Base-by-base conservation (phyloP, 2,797 vertebrate species). In the Notolepis coatsorum region DNA sequence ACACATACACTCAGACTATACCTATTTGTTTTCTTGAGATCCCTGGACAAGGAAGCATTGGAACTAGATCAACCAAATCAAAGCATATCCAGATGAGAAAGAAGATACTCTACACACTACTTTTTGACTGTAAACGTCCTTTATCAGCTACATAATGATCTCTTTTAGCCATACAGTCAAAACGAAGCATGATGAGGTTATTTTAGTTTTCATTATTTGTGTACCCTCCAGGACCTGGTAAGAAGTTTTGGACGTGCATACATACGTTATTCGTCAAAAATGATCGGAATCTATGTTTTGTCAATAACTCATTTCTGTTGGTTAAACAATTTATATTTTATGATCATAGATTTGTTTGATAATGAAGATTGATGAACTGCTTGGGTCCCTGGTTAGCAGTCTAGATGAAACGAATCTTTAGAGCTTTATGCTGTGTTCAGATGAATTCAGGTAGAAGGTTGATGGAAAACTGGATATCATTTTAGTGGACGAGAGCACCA, bases 201-300 rank as follows among this genome's bases (percentile, higher is more conserved):
- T 43, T 76, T 72, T 79, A 67, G 56, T 76, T 79, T 83, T 80
- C 73, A n/a, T 73, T 87, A 84, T 79, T 89, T 89, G 88, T 89
- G 68, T 85, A 89, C 58, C 60, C 64, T 65, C 76, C 77, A n/a
- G n/a, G n/a, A 81, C 57, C 68, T 73, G 71, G 74, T 24, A 48
- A 78, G 62, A 73, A 48, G 56, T 60, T n/a, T 73, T 4, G 63
- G 68, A 71, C 49, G 52, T 66, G 68, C 55, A 57, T 23, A n/a
- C 65, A n/a, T n/a, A n/a, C n/a, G n/a, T n/a, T 27, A 38, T 56
- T 39, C 15, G 54, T 58, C 49, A 58, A 33, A 75, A 57, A 57
- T 24, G 18, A 82, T 74, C 71, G 10, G 39, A 51, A 46, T 23
- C 30, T 0, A 30, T 6, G 5, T 50, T 51, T 9, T 85, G 73